Base-by-base conservation (phyloP, 2,888 invertebrate species). In the Tortrix viridana region DNA sequence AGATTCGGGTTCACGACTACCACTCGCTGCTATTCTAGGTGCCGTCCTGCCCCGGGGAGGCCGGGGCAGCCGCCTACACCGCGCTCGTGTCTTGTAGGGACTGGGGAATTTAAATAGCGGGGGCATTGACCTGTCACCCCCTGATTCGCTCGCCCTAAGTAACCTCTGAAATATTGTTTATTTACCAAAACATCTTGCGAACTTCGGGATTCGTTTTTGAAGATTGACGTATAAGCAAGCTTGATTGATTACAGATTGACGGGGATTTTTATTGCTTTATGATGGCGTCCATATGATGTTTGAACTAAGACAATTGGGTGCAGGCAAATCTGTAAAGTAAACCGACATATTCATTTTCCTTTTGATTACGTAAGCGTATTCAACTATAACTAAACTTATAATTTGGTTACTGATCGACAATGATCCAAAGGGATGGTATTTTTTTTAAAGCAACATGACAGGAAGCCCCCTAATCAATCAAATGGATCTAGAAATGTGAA, bases 61-160 rank as follows among this genome's bases (percentile, higher is more conserved):
- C 49, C 48, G 60, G 41, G 49, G 43, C 16, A 18, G 48, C 69
- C 74, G 76, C 77, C 77, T 76, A 75, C 77, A 74, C 79, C 75
- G 74, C 79, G 78, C 80, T 80, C 73, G 80, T 79, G 75, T 76
- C 65, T 75, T 69, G 75, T 77, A 81, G 81, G 81, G 80, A 75
- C 77, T 77, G 81, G 81, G 81, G 80, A 75, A 77, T 75, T 79
- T 70, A 73, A 79, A 78, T 62, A 67, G 66, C 71, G 74, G 71
- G 88, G 76, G 77, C 88, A 81, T 78, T 78, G 84, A 86, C 86
- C 89, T 82, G 77, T 75, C 88, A 85, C 88, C 89, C 89, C 80
- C 83, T 79, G 80, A 74, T 81, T 81, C 78, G 74, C 78, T 72
- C 75, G 67, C 74, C 71, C 74, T 63, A 71, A 73, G 66, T 75